Base-by-base conservation (phyloP, 2,888 invertebrate genomes). In the Gonocerus acuteangulatus region DNA sequence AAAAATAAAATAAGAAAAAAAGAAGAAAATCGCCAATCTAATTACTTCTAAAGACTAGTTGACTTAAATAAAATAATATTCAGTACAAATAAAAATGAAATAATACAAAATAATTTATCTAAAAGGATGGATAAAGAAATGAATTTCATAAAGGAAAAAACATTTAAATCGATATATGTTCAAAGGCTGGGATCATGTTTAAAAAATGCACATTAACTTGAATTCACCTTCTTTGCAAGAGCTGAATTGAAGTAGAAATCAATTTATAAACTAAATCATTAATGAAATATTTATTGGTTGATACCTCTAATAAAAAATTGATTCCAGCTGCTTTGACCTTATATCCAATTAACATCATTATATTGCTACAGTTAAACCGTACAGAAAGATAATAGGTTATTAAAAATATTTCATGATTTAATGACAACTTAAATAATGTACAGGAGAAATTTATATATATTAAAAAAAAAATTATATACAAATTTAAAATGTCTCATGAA, bases 21-120 rank as follows among this genome's bases (percentile, higher is more conserved):
- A 49, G 13, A 49, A 15, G 23, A 49, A 16, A 27, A 49, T 72
- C 23, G 42, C 39, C 54, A 60, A 6, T 56, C 39, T 51, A 64
- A 64, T 64, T 64, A 64, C 48, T 39, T 45, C 62, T 64, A 64
- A 64, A 64, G 64, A 64, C 64, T 64, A 64, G 64, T 64, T 54
- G 52, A 45, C 61, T 57, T 62, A 48, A 22, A 44, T 62, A 48
- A 62, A 64, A 64, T 60, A 60, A 57, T 48, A 61, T 63, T 56
- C 60, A 63, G 48, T 61, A 56, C 57, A 49, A 32, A 61, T 56
- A 18, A 22, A 49, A 27, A 42, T 9, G 32, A 39, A 39, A 39
- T n/a, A 15, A 39, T 11, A 39, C 15, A n/a, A 39, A 39, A 39
- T 15, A 60, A 42, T 27, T 19, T 7, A 49, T 49, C n/a, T 21